Evolutionary conservation across 2,797 vertebrate species (phyloP).

Genomic region (Chelon auratus): DNA sequence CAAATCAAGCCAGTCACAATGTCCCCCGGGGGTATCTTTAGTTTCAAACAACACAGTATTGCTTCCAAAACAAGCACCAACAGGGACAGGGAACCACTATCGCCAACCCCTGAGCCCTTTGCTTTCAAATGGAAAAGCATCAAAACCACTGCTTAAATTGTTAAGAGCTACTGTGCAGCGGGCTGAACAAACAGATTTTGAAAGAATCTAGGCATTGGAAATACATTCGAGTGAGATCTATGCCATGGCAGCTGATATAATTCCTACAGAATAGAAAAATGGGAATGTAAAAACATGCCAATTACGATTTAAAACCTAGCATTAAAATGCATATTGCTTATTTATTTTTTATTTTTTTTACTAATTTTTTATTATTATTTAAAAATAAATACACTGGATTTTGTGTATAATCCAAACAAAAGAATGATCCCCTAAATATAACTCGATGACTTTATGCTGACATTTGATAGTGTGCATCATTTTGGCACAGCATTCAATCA

Average conservation of each 20-base stretch:
- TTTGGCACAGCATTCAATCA: no score
- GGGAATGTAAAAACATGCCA: no score
- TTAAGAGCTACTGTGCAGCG: constrained; percentile 4
- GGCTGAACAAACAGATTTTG: constrained; percentile 2
- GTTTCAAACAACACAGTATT: neutral
- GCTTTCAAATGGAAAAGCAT: constrained; percentile 29
- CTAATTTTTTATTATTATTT: no score
- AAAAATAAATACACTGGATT: no score
- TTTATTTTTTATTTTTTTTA: no score
- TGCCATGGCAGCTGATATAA: neutral
- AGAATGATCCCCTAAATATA: no score
- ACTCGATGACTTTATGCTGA: neutral
- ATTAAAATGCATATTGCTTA: no score
- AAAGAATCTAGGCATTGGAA: constrained; percentile 1
- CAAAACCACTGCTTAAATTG: neutral
- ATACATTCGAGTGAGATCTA: neutral
- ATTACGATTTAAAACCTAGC: no score
- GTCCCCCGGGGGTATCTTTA: neutral
- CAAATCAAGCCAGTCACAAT: neutral
- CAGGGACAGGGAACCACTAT: neutral
- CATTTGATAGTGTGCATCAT: no score
- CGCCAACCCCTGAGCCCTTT: neutral
- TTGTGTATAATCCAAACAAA: no score
- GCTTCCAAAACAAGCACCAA: neutral
- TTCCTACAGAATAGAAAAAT: no score